Evolutionary conservation across 2,113 vertebrate genomes (phyloP), one percentile per base, ranked within the genome.

Genomic region (Patagioenas fasciata): DNA sequence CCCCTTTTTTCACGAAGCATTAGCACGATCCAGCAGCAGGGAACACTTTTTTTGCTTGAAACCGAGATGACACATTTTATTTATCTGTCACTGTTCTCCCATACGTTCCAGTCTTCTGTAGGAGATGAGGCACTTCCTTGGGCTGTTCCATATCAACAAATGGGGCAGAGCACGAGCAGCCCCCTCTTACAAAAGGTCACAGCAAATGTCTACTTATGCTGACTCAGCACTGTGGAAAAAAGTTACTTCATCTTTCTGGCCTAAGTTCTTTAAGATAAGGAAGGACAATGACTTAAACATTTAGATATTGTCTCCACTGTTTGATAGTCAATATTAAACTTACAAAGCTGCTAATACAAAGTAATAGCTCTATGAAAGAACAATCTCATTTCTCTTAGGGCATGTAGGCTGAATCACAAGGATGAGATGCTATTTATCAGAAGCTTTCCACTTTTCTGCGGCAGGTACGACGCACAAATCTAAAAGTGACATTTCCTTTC

Each of bases 321-420:
- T 64, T 34, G 5, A 32, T 0, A 47, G 11, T 14, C 0, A 0
- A 58, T 21, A 87, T 12, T 21, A 13, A 80, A 86, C 23, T 24
- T 36, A 4, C 2, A 53, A 21, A 51, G 20, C 34, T 29, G 16
- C 20, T 34, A 19, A 9, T 60, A 47, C 1, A 5, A 51, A 79
- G 10, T 19, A 83, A 38, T 0, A 54, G 64, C 14, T 62, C 36
- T 24, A 10, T 9, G 25, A 57, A 88, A 72, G 34, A 61, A 19
- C 44, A 25, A 14, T 32, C 47, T 84, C 25, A 13, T n/a, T 56
- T 47, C 50, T 38, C 26, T 28, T 32, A 65, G 44, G 78, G 60
- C 36, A 67, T 0, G 3, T 7, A 50, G 67, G 23, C 15, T 1
- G 1, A 66, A 56, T 7, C 29, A 13, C 50, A 88, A 58, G 17